These are phyloP conservation scores for Pasiphila rectangulata DNA, from an alignment of 2,888 invertebrate genomes.

Conservation along the genomic window DNA sequence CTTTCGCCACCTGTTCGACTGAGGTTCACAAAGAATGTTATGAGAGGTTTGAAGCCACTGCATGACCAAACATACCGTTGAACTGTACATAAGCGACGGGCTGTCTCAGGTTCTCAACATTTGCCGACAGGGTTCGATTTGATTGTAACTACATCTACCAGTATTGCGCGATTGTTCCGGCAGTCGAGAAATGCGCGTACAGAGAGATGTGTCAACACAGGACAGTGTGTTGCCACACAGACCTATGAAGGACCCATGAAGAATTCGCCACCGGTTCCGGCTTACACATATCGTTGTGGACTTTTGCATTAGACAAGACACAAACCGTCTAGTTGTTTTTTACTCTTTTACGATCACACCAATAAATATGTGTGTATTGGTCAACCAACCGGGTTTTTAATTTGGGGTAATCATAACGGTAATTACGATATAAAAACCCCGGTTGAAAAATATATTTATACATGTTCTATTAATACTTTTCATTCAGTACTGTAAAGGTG, in stretches of 20 bases:
- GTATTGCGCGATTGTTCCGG: constrained; percentile 35
- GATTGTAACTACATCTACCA: constrained; percentile 45
- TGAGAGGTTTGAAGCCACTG: constrained; percentile 50
- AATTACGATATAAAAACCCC: too few species aligned
- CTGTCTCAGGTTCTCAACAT: constrained; percentile 47
- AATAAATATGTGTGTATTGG: too few species aligned
- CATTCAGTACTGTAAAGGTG: constrained; percentile 3
- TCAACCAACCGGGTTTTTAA: neutral
- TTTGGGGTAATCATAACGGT: too few species aligned
- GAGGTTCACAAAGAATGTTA: constrained; percentile 78
- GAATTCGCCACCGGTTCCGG: constrained; percentile 23
- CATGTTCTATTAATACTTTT: too few species aligned
- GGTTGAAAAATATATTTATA: too few species aligned
- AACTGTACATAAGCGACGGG: constrained; percentile 49
- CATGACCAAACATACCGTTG: constrained; percentile 67
- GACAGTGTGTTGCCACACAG: constrained; percentile 25
- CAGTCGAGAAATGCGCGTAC: constrained; percentile 16
- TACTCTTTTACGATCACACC: too few species aligned
- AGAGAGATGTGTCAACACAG: constrained; percentile 18
- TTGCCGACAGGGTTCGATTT: constrained; percentile 34
- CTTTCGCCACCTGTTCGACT: constrained; percentile 99
- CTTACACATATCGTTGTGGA: constrained; percentile 11
- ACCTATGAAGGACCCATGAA: constrained; percentile 34
- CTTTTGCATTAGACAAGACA: neutral
- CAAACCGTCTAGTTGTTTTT: too few species aligned